Conservation (phyloP, 2,113 vertebrate genomes). For the Scomber colias region DNA sequence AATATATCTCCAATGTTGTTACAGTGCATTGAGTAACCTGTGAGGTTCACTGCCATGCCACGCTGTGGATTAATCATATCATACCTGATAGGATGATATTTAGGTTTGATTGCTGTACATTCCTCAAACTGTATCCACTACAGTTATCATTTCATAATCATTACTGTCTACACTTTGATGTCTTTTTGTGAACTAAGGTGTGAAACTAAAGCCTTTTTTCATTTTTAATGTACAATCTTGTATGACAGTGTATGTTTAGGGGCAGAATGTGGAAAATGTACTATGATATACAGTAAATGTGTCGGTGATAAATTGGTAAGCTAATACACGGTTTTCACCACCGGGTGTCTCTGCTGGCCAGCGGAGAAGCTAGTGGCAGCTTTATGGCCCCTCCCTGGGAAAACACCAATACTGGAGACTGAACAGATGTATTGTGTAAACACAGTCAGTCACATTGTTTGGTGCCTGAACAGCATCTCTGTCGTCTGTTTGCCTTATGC, state of each 20-base stretch:
- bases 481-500: constrained; percentile 70
- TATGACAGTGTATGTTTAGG: constrained; percentile 55
- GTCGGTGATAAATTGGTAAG: constrained; percentile 33
- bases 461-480: constrained; percentile 70
- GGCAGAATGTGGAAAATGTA: constrained; percentile 53
- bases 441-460: constrained; percentile 68
- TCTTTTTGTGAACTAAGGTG: constrained; percentile 60
- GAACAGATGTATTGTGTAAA: constrained; percentile 56
- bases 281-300: constrained; percentile 51
- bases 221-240: constrained; percentile 45
- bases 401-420: constrained; percentile 54
- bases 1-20: constrained; percentile 27
- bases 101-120: constrained; percentile 46
- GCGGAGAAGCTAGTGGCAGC: constrained; percentile 12
- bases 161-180: constrained; percentile 54
- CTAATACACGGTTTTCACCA: constrained; percentile 59
- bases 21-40: neutral
- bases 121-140: constrained; percentile 47
- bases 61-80: constrained; percentile 39
- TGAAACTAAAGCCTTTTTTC: constrained; percentile 24
- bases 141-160: constrained; percentile 40
- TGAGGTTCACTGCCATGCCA: constrained; percentile 53
- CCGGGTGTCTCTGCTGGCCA: constrained; percentile 62
- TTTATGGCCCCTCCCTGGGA: constrained; percentile 58
- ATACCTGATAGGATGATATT: constrained; percentile 17